phyloP scores from a whole-genome alignment of 64 coral and sea anemone species.

The Catalaphyllia jardinei region DNA sequence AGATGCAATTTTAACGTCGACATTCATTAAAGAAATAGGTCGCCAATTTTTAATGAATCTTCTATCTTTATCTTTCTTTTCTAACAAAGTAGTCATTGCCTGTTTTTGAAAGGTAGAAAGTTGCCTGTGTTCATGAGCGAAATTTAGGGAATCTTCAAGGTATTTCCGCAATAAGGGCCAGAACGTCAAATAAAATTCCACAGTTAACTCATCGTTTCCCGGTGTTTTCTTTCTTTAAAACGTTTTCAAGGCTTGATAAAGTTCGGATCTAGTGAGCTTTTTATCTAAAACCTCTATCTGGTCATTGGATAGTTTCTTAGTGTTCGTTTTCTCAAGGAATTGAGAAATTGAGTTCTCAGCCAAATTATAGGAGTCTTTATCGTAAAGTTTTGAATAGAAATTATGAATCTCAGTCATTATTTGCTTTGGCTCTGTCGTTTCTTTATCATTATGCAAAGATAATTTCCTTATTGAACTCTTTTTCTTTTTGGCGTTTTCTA shows the following conservation, averaged over 20 bases:
- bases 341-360: not conserved
- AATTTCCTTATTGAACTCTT: too few relatives aligned
- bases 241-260: too few relatives aligned
- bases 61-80: slow-evolving; percentile 12
- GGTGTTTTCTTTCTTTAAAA: too few relatives aligned
- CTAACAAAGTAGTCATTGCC: not conserved
- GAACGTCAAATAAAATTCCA: not conserved
- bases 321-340: not conserved
- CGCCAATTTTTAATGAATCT: not conserved
- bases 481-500: too few relatives aligned
- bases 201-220: too few relatives aligned
- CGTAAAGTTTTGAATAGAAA: not conserved
- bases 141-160: not conserved
- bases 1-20: slow-evolving; percentile 12
- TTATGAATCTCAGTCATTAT: not conserved
- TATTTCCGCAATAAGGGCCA: not conserved
- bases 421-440: not conserved
- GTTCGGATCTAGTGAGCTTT: not conserved
- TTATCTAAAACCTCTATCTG: not conserved
- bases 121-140: not conserved
- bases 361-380: not conserved
- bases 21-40: slow-evolving; percentile 9
- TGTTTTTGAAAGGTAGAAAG: slow-evolving; percentile 10
- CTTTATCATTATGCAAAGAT: not conserved
- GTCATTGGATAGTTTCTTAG: too few relatives aligned